Evolutionary conservation across 1,140 invertebrate species (phyloP), one percentile per base, ranked within the genome.

Genomic region (Teleogryllus occipitalis): DNA sequence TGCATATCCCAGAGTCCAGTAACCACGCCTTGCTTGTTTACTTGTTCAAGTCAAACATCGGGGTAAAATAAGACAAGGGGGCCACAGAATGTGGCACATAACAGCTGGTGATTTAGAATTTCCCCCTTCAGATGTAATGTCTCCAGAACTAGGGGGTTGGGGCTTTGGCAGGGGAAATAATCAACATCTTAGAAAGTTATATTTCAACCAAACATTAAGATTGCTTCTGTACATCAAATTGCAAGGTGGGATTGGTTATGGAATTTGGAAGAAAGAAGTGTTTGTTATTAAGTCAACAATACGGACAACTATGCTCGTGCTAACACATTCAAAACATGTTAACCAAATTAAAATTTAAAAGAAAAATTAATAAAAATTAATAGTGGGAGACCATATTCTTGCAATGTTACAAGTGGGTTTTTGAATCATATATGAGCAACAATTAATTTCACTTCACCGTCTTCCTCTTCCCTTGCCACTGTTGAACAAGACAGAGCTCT

Each of bases 81-180:
- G 27, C 72, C 80, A 78, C 80, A 47, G 65, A 39, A 73, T 79
- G 54, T 76, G 80, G 80, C 49, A n/a, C 75, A 76, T 79, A 65
- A 74, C 77, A 81, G 75, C 78, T 81, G 80, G 75, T 80, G 80
- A 78, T 78, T 76, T 81, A 49, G 77, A 77, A 77, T 77, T 82
- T 81, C 84, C 84, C 87, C 88, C 87, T 87, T 87, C 87, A 82
- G 84, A 84, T 87, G 85, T 86, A 85, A 82, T 82, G 83, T 85
- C 87, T 87, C 87, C 86, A 87, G 86, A 87, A 87, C 86, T 84
- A 87, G 85, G 86, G 86, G 87, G 84, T 83, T 22, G 65, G 79
- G 79, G 76, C 77, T 78, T 80, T 80, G 75, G 77, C 72, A 75
- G 80, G 83, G 82, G 80, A 81, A 81, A 81, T 82, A 77, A 78